These are phyloP conservation scores for Tipula lateralis DNA, from an alignment of 2,888 invertebrate species.

Conservation along the genomic window DNA sequence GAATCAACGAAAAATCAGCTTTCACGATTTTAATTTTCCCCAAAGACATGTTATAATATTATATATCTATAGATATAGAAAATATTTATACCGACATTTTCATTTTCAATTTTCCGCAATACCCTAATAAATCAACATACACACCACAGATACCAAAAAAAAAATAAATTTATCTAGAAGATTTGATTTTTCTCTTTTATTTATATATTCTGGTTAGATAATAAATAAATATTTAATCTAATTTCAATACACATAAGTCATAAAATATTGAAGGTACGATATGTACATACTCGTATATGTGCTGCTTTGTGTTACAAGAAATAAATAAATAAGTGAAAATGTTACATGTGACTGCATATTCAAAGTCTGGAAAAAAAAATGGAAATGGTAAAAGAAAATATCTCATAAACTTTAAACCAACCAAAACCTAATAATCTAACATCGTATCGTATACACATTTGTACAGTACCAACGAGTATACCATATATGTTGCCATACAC, in stretches of 20 bases:
- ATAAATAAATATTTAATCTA: background rate
- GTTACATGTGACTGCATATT: background rate
- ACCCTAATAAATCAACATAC: background rate
- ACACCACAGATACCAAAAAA: background rate
- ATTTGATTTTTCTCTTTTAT: background rate
- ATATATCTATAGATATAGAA: too few species aligned
- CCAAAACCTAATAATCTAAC: background rate
- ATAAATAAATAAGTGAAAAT: background rate
- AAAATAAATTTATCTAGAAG: background rate
- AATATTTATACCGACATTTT: background rate
- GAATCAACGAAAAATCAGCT: background rate
- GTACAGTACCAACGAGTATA: background rate
- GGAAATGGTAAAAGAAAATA: too few species aligned
- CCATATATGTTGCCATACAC: background rate
- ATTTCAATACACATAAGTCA: background rate
- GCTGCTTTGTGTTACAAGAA: background rate
- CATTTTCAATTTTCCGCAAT: too few species aligned
- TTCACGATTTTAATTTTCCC: background rate
- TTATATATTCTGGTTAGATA: background rate
- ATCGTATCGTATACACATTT: too few species aligned
- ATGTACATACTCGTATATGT: background rate
- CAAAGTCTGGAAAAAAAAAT: background rate
- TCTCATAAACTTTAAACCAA: background rate
- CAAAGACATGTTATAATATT: background rate
- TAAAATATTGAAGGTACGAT: background rate